Percentiles rank a stretch among this genome's conserved stretches.
phyloP scores from a whole-genome alignment of 2,888 invertebrate genomes.

The Cryptus armator region DNA sequence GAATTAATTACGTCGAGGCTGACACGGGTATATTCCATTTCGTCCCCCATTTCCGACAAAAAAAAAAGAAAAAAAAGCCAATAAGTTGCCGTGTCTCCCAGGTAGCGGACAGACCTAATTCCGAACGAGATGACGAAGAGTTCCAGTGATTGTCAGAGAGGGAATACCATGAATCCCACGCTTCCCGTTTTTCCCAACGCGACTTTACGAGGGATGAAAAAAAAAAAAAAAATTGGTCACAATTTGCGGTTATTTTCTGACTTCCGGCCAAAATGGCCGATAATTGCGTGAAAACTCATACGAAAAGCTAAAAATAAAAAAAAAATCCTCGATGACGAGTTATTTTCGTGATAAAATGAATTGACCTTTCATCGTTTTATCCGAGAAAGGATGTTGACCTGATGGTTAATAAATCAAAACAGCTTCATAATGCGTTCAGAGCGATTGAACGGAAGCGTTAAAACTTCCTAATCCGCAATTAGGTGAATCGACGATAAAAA shows the following conservation, averaged over 20 bases:
- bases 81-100: conserved; percentile 33
- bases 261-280: not conserved
- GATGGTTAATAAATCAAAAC: conserved; percentile 29
- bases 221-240: conserved; percentile 10
- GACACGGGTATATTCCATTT: conserved; percentile 68
- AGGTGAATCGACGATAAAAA: conserved; percentile 66
- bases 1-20: conserved; percentile 66
- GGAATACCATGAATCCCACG: conserved; percentile 44
- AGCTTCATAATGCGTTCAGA: conserved; percentile 8
- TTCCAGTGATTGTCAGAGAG: conserved; percentile 36
- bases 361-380: not conserved
- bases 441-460: conserved; percentile 64
- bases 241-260: not conserved
- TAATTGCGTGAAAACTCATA: not conserved
- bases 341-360: not conserved
- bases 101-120: conserved; percentile 15
- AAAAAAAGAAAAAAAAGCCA: conserved; percentile 16
- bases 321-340: not conserved
- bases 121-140: conserved; percentile 31
- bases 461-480: conserved; percentile 66
- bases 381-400: not conserved
- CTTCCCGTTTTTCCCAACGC: conserved; percentile 5
- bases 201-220: conserved; percentile 40
- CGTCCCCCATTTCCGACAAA: conserved; percentile 38
- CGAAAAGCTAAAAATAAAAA: not conserved